Evolutionary conservation across 1,140 invertebrate genomes (phyloP), one percentile per base, ranked within the genome.

Genomic region (Neuroterus valhalla): DNA sequence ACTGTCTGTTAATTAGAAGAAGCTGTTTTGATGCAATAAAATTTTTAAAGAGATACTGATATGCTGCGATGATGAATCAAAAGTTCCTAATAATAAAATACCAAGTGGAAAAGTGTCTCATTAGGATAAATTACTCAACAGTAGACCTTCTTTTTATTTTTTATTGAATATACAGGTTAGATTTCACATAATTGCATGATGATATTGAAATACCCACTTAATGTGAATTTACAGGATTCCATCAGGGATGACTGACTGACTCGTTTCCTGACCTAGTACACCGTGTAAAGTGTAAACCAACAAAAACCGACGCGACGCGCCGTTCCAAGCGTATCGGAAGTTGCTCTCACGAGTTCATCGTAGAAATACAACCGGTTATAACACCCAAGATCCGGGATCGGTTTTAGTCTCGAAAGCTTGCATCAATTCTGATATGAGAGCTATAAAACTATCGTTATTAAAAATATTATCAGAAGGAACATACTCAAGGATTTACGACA

Each of bases 301-400:
- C 55, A 62, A 62, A 62, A 62, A 62, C 55, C 55, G 31, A 62
- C 23, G n/a, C n/a, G n/a, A n/a, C n/a, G n/a, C n/a, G n/a, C n/a
- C n/a, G 55, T 38, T 62, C 31, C 55, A 14, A 62, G 55, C 55
- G 55, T 46, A 21, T 71, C 52, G 55, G 38, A 71, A 71, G 52
- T 43, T 21, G 19, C 69, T 17, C 68, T 55, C 46, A 31, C 69
- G 69, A 66, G 46, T 52, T 52, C n/a, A 45, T 12, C 52, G 15
- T 38, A 42, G 52, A 42, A 52, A 42, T 50, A 50, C 50, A 52
- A 71, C 50, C 70, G 70, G 38, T 71, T 52, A 48, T 70, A 45
- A 43, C 55, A 66, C 44, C 52, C 42, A 66, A 71, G 70, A 71
- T 71, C 70, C 70, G 70, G 70, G 70, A 62, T 71, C 70, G 70